Percentiles rank a stretch among this genome's conserved stretches.
Conservation (phyloP, 2,888 invertebrate species). For the Oscheius sp. region DNA sequence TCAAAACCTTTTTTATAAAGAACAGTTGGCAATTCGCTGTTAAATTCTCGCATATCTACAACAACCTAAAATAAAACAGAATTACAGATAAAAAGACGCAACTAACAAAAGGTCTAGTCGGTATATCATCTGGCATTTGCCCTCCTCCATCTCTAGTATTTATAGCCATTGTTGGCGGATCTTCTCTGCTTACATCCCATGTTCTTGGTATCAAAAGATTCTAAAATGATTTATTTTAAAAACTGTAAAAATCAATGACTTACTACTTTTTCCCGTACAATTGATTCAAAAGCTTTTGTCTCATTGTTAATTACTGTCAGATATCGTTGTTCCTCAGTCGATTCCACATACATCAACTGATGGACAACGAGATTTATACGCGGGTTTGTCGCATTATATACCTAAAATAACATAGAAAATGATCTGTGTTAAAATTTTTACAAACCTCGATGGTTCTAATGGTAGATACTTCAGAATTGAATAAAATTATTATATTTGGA, state of each 20-base stretch:
- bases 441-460: slow-evolving; percentile 88
- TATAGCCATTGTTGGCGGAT: slow-evolving; percentile 54
- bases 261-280: slow-evolving; percentile 92
- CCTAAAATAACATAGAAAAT: slow-evolving; percentile 23
- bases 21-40: slow-evolving; percentile 92
- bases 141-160: slow-evolving; percentile 45
- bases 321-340: slow-evolving; percentile 91
- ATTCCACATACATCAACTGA: slow-evolving; percentile 89
- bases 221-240: slow-evolving; percentile 43
- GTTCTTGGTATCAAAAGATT: slow-evolving; percentile 66
- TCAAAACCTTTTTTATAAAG: slow-evolving; percentile 92
- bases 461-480: slow-evolving; percentile 87
- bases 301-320: slow-evolving; percentile 81
- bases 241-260: neutral
- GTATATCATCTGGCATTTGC: slow-evolving; percentile 75
- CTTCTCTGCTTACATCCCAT: slow-evolving; percentile 67
- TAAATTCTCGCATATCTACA: slow-evolving; percentile 97
- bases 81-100: no score
- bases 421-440: neutral
- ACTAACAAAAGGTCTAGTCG: neutral
- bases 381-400: slow-evolving; percentile 26
- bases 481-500: slow-evolving; percentile 88
- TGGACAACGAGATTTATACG: slow-evolving; percentile 77
- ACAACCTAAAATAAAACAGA: slow-evolving; percentile 78
- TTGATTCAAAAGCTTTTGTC: slow-evolving; percentile 90